Percentiles rank a stretch among this genome's conserved stretches.
These are phyloP conservation scores for Poecile atricapillus DNA, from an alignment of 2,113 vertebrate genomes.

Conservation along the genomic window DNA sequence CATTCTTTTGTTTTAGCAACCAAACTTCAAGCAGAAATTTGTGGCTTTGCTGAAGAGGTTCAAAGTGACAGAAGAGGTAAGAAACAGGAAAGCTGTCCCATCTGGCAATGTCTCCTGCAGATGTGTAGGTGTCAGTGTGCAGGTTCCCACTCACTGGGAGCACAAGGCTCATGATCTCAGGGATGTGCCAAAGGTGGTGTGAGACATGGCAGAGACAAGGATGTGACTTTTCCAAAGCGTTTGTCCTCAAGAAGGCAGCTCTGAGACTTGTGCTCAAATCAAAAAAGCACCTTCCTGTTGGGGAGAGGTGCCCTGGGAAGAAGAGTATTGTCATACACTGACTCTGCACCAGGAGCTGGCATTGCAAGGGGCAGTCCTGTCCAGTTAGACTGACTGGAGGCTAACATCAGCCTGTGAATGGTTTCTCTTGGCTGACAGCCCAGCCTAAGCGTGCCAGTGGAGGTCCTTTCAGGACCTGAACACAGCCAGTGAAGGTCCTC, in stretches of 20 bases:
- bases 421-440: background rate
- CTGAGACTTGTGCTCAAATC: background rate
- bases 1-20: constrained; percentile 80
- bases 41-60: constrained; percentile 93
- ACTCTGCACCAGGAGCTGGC: background rate
- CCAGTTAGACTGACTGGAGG: background rate
- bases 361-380: background rate
- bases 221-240: background rate
- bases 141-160: background rate
- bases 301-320: background rate
- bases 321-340: background rate
- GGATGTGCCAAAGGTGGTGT: background rate
- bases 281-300: background rate
- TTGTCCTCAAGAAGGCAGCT: background rate
- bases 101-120: background rate
- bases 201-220: background rate
- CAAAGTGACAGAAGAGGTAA: constrained; percentile 94
- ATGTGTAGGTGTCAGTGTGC: background rate
- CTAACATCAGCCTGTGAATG: background rate
- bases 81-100: background rate
- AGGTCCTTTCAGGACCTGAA: background rate
- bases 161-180: background rate
- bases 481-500: background rate
- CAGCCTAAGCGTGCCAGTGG: background rate
- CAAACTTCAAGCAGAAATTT: constrained; percentile 98